Evolutionary conservation across 1,140 invertebrate genomes (phyloP).

Genomic region (Forficula auricularia): DNA sequence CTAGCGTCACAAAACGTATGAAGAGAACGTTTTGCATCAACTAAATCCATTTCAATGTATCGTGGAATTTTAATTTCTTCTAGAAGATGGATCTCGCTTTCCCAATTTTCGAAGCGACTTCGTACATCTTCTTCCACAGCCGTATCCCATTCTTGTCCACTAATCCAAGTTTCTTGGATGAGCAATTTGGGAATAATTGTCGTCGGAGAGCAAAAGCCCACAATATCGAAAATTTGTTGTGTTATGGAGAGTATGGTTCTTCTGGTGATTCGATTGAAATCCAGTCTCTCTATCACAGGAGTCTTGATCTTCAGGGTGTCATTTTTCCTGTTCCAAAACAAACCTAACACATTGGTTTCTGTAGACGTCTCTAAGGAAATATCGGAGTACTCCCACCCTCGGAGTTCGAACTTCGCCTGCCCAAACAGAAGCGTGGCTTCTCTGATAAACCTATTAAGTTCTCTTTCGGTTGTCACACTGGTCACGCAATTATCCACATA

Average conservation of each 20-base stretch:
- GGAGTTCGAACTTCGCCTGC: slow-evolving; percentile 16
- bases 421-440: slow-evolving; percentile 13
- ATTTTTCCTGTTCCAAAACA: slow-evolving; percentile 13
- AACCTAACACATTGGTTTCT: slow-evolving; percentile 13
- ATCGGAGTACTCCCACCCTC: slow-evolving; percentile 16
- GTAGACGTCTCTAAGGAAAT: neutral
- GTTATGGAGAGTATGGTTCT: slow-evolving; percentile 14
- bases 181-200: slow-evolving; percentile 16
- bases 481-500: slow-evolving; percentile 19
- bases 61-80: slow-evolving; percentile 15
- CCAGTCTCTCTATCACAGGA: neutral
- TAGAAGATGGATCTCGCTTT: slow-evolving; percentile 10
- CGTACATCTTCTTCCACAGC: slow-evolving; percentile 6
- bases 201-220: slow-evolving; percentile 19
- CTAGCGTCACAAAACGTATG: slow-evolving; percentile 23
- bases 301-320: slow-evolving; percentile 12
- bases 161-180: slow-evolving; percentile 16
- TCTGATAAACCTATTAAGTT: slow-evolving; percentile 13
- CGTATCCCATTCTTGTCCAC: slow-evolving; percentile 15
- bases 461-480: slow-evolving; percentile 12
- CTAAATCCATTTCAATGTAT: slow-evolving; percentile 8
- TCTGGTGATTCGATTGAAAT: slow-evolving; percentile 9
- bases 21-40: slow-evolving; percentile 7
- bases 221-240: slow-evolving; percentile 20
- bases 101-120: slow-evolving; percentile 14